phyloP scores from a whole-genome alignment of 2,888 invertebrate species.

The Drosophila mimetica region DNA sequence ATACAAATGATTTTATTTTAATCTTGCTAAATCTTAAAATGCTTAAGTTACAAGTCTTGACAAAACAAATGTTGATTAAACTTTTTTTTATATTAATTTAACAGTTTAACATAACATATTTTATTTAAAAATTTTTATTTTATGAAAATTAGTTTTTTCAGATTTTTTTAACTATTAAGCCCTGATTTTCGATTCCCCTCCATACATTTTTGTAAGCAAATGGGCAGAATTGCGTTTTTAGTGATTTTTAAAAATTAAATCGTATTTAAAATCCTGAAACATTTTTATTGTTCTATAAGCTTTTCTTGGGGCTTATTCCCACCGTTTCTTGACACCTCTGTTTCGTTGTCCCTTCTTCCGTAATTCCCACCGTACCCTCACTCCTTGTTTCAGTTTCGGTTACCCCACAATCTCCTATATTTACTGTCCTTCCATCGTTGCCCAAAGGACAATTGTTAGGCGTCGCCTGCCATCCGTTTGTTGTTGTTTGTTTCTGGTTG shows the following conservation, averaged over 20 bases:
- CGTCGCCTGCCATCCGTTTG: slow-evolving; percentile 52
- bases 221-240: no score
- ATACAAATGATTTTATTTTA: no score
- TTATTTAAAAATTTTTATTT: no score
- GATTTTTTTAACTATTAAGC: no score
- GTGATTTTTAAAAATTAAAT: not conserved
- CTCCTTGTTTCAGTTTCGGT: slow-evolving; percentile 1
- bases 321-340: not conserved
- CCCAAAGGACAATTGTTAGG: slow-evolving; percentile 54
- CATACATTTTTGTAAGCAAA: no score
- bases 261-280: not conserved
- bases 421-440: slow-evolving; percentile 17
- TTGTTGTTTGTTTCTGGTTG: slow-evolving; percentile 55
- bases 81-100: no score
- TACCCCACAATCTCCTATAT: slow-evolving; percentile 21
- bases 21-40: no score
- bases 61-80: no score
- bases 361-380: slow-evolving; percentile 3
- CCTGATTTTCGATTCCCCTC: no score
- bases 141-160: no score
- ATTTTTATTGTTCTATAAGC: not conserved
- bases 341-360: not conserved
- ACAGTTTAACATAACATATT: no score
- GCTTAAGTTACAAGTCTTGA: no score
- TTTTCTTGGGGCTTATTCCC: not conserved